Conservation (phyloP, 37 sponge, comb jelly and placozoan genomes). For the Amphimedon queenslandica region DNA sequence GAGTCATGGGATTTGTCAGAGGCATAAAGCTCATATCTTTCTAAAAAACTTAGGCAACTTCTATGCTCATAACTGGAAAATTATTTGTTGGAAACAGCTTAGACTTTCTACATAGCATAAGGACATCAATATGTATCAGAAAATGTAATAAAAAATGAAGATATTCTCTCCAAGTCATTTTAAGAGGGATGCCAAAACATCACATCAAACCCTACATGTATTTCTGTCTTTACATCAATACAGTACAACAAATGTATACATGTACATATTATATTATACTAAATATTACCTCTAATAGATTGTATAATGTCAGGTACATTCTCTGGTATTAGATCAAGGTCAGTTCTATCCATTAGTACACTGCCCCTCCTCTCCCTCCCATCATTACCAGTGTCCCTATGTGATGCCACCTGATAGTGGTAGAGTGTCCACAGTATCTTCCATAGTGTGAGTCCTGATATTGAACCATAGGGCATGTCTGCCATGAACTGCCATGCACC, state of each 20-base stretch:
- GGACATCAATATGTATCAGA: too few relatives aligned
- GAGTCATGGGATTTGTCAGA: too few relatives aligned
- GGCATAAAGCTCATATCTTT: too few relatives aligned
- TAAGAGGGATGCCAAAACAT: too few relatives aligned
- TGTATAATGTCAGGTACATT: constrained; percentile 36
- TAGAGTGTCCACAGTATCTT: constrained; percentile 87
- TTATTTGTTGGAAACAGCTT: too few relatives aligned
- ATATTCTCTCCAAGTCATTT: too few relatives aligned
- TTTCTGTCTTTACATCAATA: background rate
- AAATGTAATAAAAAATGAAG: too few relatives aligned
- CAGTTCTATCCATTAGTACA: background rate
- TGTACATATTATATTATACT: background rate
- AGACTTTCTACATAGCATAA: too few relatives aligned
- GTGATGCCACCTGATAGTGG: constrained; percentile 21
- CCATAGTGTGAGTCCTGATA: constrained; percentile 79
- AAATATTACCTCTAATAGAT: constrained; percentile 34
- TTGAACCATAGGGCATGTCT: constrained; percentile 85
- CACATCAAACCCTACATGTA: constrained; percentile 6
- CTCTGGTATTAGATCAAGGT: background rate
- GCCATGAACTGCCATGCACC: constrained; percentile 98
- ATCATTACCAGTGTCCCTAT: background rate
- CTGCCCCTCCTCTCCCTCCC: background rate
- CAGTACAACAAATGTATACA: too few relatives aligned
- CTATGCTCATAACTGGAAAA: too few relatives aligned
- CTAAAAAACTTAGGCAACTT: too few relatives aligned